Evolutionary conservation across 2,888 invertebrate species (phyloP).

Genomic region (Morpho achilles): DNA sequence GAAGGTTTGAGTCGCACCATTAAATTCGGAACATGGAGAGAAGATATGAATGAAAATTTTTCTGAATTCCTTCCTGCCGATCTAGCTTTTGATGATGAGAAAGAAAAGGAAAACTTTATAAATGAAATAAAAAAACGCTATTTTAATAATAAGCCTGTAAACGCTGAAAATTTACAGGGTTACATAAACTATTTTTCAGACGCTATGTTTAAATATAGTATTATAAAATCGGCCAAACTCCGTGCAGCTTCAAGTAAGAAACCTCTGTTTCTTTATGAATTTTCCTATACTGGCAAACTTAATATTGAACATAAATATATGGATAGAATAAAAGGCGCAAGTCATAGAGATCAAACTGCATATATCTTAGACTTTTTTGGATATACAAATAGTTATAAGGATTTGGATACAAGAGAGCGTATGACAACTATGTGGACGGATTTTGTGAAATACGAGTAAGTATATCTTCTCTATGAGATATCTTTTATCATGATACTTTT

Average conservation of each 20-base stretch:
- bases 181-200: constrained; percentile 67
- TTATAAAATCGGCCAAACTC: constrained; percentile 57
- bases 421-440: constrained; percentile 67
- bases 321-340: constrained; percentile 60
- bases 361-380: constrained; percentile 61
- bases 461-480: constrained; percentile 14
- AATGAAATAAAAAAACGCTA: constrained; percentile 49
- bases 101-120: constrained; percentile 40
- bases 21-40: constrained; percentile 54
- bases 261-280: constrained; percentile 61
- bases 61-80: constrained; percentile 60
- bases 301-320: constrained; percentile 55
- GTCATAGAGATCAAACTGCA: constrained; percentile 65
- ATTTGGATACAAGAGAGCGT: constrained; percentile 57
- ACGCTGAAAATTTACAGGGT: constrained; percentile 41
- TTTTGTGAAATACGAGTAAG: constrained; percentile 62
- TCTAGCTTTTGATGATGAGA: constrained; percentile 43
- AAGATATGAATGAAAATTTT: constrained; percentile 63
- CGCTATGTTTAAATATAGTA: constrained; percentile 62
- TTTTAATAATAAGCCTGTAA: constrained; percentile 51
- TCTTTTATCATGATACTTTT: too few species aligned
- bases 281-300: constrained; percentile 57
- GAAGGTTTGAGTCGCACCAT: constrained; percentile 63
- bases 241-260: constrained; percentile 41
- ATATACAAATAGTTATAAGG: constrained; percentile 46